Evolutionary conservation across 2,888 invertebrate species (phyloP), one percentile per base, ranked within the genome.

Genomic region (Meiosimyza platycephala): DNA sequence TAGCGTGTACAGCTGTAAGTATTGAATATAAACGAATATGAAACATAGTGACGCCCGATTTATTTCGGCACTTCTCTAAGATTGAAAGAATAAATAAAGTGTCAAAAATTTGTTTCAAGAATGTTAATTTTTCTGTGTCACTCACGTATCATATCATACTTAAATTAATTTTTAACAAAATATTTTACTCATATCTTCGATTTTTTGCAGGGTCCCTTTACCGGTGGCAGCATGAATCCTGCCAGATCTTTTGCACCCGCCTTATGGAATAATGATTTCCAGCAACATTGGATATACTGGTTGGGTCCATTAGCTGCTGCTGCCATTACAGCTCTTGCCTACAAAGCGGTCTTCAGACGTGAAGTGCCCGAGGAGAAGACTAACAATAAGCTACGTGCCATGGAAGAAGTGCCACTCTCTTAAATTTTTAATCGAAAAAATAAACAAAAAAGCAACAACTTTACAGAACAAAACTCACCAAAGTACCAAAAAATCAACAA

Each of bases 151-250:
- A 28, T 28, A 4, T 28, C 4, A 28, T 28, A 4, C 28, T 4
- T 3, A 13, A 22, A 51, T 3, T 12, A 9, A 12, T 50, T 22
- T 55, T 48, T 11, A n/a, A 13, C 11, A 1, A 55, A 64, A 15
- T n/a, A 28, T 4, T 28, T 28, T 28, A 28, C 28, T 28, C 28
- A 28, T 28, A 1, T 54, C n/a, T 18, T 16, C 2, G 0, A 15
- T 50, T 68, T 73, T 72, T 86, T 87, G 57, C 85, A 94, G 94
- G 93, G 91, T 6, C 91, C 92, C 2, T 89, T 91, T 77, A 94
- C 94, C 0, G 93, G 92, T 0, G 91, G 91, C 57, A 91, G 92
- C 81, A 90, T 93, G 91, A 93, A 93, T 81, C 93, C 93, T 0
- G 93, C 91, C 0, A 89, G 93, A 75, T 89, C 91, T 6, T 89